A percentile compares a stretch with the other conserved stretches of the same genome.
Conservation (phyloP, 2,888 invertebrate species). For the Heliconius charithonia region DNA sequence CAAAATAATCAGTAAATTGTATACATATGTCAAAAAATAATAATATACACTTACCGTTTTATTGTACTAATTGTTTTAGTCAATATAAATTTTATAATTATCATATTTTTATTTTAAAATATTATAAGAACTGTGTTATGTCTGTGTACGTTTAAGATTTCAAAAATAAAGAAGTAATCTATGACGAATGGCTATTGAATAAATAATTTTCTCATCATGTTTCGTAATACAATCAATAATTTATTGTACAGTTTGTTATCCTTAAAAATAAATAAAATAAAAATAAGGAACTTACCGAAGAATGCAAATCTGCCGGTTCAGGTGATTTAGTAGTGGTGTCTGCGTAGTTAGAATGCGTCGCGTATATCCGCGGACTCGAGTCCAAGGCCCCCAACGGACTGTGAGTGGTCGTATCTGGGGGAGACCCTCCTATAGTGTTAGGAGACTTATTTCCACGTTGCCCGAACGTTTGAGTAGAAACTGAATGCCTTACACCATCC, state of each 20-base stretch:
- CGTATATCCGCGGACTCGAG: constrained; percentile 55
- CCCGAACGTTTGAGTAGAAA: constrained; percentile 89
- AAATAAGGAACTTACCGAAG: constrained; percentile 63
- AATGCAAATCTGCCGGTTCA: constrained; percentile 71
- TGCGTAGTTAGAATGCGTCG: constrained; percentile 63
- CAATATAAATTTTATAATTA: too few species aligned
- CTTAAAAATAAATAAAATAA: background rate
- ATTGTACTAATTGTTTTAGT: too few species aligned
- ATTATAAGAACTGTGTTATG: too few species aligned
- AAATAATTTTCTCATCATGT: too few species aligned
- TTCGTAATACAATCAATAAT: too few species aligned
- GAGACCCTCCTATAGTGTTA: constrained; percentile 64
- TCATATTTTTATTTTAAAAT: too few species aligned
- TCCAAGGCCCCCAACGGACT: constrained; percentile 88
- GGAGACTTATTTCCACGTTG: constrained; percentile 63
- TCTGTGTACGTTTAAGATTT: too few species aligned
- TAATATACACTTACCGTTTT: too few species aligned
- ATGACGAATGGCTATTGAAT: too few species aligned
- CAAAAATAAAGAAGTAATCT: too few species aligned
- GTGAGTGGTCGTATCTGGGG: constrained; percentile 93
- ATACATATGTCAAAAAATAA: too few species aligned
- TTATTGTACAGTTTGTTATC: background rate
- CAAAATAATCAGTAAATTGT: too few species aligned
- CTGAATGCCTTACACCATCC: constrained; percentile 84
- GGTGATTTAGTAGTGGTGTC: constrained; percentile 79